Conservation (phyloP, 2,113 vertebrate species). For the Cariama cristata region DNA sequence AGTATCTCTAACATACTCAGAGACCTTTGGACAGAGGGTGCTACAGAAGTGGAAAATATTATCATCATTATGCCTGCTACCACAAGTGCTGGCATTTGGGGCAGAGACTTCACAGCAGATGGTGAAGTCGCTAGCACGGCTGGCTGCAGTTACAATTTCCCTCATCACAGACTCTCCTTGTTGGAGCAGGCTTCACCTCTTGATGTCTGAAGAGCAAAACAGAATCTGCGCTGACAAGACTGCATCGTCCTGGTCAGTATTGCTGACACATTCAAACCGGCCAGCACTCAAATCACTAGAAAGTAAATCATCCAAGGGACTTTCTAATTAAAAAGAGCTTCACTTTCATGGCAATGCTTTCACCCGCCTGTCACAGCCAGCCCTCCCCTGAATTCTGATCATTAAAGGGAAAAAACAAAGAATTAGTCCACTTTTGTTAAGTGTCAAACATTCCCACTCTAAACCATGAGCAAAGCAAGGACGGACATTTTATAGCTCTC, state of each 20-base stretch:
- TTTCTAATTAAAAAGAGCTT: constrained; percentile 10
- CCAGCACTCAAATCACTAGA: neutral
- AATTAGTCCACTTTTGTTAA: constrained; percentile 41
- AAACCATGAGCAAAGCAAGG: neutral
- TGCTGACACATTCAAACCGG: constrained; percentile 10
- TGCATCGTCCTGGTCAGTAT: neutral
- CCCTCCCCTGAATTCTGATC: neutral
- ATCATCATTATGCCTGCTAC: constrained; percentile 18
- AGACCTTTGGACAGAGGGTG: constrained; percentile 34
- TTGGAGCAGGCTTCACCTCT: constrained; percentile 29
- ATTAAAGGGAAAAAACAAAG: neutral
- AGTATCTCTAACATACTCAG: neutral
- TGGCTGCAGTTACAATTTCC: constrained; percentile 2
- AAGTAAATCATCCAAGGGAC: constrained; percentile 41
- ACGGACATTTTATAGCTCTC: constrained; percentile 37
- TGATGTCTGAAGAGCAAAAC: neutral
- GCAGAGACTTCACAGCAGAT: constrained; percentile 42
- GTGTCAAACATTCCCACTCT: constrained; percentile 12
- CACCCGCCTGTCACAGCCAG: neutral
- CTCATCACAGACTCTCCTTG: constrained; percentile 21
- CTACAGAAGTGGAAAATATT: constrained; percentile 51
- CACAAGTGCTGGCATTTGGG: neutral
- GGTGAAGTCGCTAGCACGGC: neutral
- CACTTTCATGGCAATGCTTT: neutral
- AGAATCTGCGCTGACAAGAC: constrained; percentile 12